Percentiles rank a stretch among this genome's conserved stretches.
These are phyloP conservation scores for Andrena flavipes DNA, from an alignment of 2,888 invertebrate genomes.

Conservation along the genomic window DNA sequence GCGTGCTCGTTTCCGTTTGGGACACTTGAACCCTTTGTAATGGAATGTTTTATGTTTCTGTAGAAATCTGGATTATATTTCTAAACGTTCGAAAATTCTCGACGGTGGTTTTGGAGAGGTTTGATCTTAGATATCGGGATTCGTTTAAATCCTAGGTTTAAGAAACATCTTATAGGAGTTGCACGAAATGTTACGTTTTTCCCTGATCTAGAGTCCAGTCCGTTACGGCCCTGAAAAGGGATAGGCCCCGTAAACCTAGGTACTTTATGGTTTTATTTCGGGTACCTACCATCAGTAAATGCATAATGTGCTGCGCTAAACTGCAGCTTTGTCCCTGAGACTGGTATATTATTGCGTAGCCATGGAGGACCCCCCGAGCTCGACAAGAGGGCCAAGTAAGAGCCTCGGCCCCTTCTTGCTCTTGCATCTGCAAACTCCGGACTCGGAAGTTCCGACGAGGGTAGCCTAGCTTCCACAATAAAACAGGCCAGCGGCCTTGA, in stretches of 20 bases:
- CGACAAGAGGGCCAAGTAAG: conserved; percentile 52
- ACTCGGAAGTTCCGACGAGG: conserved; percentile 64
- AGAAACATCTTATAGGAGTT: not conserved
- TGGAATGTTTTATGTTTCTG: not conserved
- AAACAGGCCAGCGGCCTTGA: conserved; percentile 59
- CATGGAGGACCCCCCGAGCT: conserved; percentile 63
- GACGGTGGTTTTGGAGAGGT: not conserved
- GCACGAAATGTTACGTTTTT: not conserved
- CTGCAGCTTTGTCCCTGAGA: conserved; percentile 81
- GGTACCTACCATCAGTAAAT: conserved; percentile 75
- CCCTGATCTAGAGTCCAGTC: conserved; percentile 45
- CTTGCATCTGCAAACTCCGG: conserved; percentile 69
- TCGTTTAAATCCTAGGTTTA: not conserved
- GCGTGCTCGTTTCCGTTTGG: conserved; percentile 16
- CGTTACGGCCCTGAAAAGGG: conserved; percentile 72
- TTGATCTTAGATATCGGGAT: not conserved
- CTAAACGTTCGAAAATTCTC: not conserved
- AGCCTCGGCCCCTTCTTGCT: conserved; percentile 51
- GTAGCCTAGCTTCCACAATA: conserved; percentile 64
- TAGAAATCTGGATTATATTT: not conserved
- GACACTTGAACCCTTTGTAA: not conserved
- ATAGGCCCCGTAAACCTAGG: conserved; percentile 67
- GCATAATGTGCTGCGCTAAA: conserved; percentile 78
- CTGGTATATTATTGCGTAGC: conserved; percentile 80
- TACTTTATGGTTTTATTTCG: conserved; percentile 83